A percentile compares a stretch with the other conserved stretches of the same genome.
Evolutionary conservation across 2,888 invertebrate genomes (phyloP).

Genomic region (Athrips mouffetella): DNA sequence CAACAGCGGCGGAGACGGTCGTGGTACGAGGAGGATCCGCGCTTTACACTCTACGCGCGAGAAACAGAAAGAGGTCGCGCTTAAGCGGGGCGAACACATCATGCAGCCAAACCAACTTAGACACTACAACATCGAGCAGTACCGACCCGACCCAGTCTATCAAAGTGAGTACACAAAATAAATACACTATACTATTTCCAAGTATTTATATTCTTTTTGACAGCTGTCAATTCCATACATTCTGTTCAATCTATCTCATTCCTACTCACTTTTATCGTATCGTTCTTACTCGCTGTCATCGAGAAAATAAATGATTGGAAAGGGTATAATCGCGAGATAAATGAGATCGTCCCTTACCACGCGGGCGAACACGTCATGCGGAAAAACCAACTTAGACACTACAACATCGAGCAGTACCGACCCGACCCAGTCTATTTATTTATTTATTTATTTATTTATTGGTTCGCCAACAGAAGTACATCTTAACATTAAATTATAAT

Average conservation of each 20-base stretch:
- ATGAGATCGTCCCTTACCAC: slow-evolving; percentile 88
- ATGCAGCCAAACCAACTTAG: slow-evolving; percentile 66
- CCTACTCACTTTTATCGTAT: no score
- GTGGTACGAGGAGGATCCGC: slow-evolving; percentile 81
- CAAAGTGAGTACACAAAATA: slow-evolving; percentile 45
- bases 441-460: no score
- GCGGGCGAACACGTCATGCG: slow-evolving; percentile 88
- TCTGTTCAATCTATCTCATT: no score
- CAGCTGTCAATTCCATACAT: no score
- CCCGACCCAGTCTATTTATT: slow-evolving; percentile 50
- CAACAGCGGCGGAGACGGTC: slow-evolving; percentile 56
- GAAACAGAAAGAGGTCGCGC: slow-evolving; percentile 88
- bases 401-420: slow-evolving; percentile 48
- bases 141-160: slow-evolving; percentile 50
- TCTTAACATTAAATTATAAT: no score
- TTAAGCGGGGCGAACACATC: slow-evolving; percentile 91
- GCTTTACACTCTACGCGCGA: slow-evolving; percentile 93
- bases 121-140: slow-evolving; percentile 51
- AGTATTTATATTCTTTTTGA: background rate
- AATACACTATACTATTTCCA: background rate
- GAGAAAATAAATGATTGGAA: no score
- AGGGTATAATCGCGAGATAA: slow-evolving; percentile 91
- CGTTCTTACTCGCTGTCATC: no score
- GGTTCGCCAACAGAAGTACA: no score
- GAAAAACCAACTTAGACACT: slow-evolving; percentile 59